Conservation (phyloP, 2,113 vertebrate species). For the Hystrix cristata region DNA sequence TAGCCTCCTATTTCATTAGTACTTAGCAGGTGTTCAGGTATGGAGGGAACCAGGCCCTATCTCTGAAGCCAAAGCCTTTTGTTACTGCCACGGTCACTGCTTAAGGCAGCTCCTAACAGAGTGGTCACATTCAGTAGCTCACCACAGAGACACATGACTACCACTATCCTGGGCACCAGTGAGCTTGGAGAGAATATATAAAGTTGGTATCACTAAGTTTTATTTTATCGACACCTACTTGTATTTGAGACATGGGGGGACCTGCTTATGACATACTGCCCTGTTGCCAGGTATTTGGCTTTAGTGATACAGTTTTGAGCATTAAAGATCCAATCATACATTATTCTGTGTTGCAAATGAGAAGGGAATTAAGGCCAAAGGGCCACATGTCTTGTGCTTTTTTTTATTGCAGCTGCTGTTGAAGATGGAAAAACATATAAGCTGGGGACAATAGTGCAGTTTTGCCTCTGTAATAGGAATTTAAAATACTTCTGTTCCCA, state of each 20-base stretch:
- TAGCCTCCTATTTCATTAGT: background rate
- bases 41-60: background rate
- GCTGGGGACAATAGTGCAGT: background rate
- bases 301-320: background rate
- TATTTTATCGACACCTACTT: background rate
- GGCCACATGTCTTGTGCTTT: background rate
- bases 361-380: slow-evolving; percentile 10
- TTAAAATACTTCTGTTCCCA: background rate
- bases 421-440: background rate
- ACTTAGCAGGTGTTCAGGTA: background rate
- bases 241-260: background rate
- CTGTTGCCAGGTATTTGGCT: background rate
- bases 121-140: background rate
- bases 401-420: background rate
- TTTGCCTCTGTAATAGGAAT: background rate
- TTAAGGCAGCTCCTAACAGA: background rate
- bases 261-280: background rate
- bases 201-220: background rate
- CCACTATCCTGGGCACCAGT: background rate
- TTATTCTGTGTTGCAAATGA: slow-evolving; percentile 26
- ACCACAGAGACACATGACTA: background rate
- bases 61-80: background rate
- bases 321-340: background rate
- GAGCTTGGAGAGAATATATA: background rate
- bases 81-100: background rate